A percentile compares a stretch with the other conserved stretches of the same genome.
phyloP scores from a whole-genome alignment of 2,797 vertebrate species.

The Hemitrygon akajei region DNA sequence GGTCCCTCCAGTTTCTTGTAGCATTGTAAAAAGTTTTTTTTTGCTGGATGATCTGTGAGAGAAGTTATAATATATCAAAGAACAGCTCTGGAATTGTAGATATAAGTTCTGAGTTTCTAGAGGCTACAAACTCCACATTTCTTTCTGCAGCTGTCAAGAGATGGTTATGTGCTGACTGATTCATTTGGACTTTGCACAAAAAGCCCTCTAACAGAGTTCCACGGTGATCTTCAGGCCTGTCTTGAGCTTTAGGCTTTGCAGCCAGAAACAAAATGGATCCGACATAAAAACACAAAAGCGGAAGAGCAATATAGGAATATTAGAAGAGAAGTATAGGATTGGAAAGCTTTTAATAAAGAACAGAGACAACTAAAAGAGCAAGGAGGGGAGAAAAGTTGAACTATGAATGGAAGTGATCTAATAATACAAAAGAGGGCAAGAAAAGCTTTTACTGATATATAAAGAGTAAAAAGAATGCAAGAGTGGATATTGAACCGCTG shows the following conservation, averaged over 20 bases:
- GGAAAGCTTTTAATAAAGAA: too few species aligned
- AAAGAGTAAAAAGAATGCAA: too few species aligned
- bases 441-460: too few species aligned
- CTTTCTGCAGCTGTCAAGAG: not conserved
- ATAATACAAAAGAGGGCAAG: too few species aligned
- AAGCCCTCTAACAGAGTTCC: not conserved
- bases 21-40: not conserved
- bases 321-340: too few species aligned
- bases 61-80: not conserved
- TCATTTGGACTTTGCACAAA: not conserved
- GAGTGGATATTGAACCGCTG: too few species aligned
- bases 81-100: not conserved
- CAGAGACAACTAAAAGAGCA: too few species aligned
- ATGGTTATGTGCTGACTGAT: not conserved
- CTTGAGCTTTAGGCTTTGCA: not conserved
- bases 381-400: too few species aligned
- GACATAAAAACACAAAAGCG: too few species aligned
- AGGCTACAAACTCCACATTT: not conserved
- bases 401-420: too few species aligned
- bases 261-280: not conserved
- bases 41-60: not conserved
- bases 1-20: not conserved
- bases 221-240: not conserved
- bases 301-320: too few species aligned
- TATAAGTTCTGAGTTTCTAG: not conserved